Conservation (phyloP, 2,797 vertebrate genomes). For the Enteromius thamalakanensis region DNA sequence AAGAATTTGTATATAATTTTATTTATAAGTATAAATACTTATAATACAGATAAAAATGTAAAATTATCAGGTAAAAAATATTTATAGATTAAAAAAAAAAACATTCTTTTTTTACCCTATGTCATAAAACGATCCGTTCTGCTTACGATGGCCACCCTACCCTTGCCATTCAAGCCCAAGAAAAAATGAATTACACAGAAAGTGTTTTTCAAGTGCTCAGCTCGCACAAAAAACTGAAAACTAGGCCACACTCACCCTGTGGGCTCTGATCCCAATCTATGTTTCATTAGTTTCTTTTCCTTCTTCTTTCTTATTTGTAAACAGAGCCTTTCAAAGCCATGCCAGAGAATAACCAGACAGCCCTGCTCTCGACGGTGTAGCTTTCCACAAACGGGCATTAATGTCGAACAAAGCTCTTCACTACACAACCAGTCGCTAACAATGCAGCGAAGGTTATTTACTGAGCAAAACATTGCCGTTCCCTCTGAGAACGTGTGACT, state of each 20-base stretch:
- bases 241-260: conserved; percentile 75
- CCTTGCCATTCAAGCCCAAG: conserved; percentile 39
- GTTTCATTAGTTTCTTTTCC: conserved; percentile 74
- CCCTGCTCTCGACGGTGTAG: conserved; percentile 42
- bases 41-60: no score
- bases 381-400: conserved; percentile 20
- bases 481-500: conserved; percentile 10
- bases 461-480: conserved; percentile 25
- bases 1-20: no score
- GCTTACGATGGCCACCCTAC: conserved; percentile 31
- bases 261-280: conserved; percentile 78
- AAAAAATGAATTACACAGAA: conserved; percentile 39
- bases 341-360: conserved; percentile 55
- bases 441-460: conserved; percentile 21
- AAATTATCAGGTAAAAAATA: no score
- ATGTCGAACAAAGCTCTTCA: conserved; percentile 11
- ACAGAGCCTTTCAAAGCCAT: conserved; percentile 57
- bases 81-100: no score
- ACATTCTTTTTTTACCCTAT: background rate
- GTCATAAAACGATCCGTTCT: background rate
- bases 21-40: no score
- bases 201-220: conserved; percentile 61
- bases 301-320: conserved; percentile 62
- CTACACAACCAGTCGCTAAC: conserved; percentile 15
- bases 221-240: conserved; percentile 67